These are phyloP conservation scores for Equus quagga DNA, from an alignment of 2,113 vertebrate genomes.

Conservation along the genomic window DNA sequence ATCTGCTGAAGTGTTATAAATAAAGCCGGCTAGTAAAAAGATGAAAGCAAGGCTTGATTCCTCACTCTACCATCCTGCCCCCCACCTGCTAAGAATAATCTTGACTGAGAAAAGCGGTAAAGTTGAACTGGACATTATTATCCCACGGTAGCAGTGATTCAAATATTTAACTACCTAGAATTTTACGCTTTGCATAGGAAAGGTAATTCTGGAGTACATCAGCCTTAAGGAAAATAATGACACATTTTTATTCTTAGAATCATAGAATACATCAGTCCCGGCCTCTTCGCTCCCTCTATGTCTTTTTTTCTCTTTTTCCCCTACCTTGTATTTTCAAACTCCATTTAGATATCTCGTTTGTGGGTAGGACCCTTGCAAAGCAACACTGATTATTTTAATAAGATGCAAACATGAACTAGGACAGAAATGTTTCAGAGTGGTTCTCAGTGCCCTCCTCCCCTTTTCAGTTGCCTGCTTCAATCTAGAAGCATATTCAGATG, in stretches of 20 bases:
- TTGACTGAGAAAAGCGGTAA: conserved; percentile 45
- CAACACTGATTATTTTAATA: conserved; percentile 26
- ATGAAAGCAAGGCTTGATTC: conserved; percentile 54
- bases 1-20: conserved; percentile 69
- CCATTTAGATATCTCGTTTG: not conserved
- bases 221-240: conserved; percentile 6
- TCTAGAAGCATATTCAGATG: not conserved
- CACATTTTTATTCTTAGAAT: not conserved
- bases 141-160: not conserved
- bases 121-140: conserved; percentile 6
- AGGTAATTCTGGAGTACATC: not conserved
- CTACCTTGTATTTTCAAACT: not conserved
- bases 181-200: not conserved
- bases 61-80: not conserved
- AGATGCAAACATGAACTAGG: not conserved
- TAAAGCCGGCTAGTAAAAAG: conserved; percentile 51
- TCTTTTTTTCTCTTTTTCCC: not conserved
- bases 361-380: not conserved
- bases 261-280: not conserved
- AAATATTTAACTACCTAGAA: conserved; percentile 16
- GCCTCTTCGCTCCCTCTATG: not conserved
- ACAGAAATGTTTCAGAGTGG: not conserved
- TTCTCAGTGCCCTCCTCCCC: not conserved
- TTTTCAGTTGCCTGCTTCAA: not conserved
- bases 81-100: not conserved